phyloP scores from a whole-genome alignment of 1,140 invertebrate species.

The Drosophila grimshawi region DNA sequence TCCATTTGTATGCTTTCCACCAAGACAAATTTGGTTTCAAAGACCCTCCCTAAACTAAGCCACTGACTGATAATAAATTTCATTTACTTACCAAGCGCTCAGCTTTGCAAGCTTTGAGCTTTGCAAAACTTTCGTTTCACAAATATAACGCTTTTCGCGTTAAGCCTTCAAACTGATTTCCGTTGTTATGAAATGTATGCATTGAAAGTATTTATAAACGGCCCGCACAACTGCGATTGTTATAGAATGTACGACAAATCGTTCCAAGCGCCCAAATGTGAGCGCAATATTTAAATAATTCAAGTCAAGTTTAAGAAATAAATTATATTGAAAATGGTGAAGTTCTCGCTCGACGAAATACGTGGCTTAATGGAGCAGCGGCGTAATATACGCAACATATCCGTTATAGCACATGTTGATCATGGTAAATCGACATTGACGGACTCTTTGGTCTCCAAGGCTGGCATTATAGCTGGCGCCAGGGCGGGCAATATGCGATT shows the following conservation, averaged over 20 bases:
- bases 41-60: not conserved
- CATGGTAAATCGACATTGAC: constrained; percentile 99
- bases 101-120: not conserved
- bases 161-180: constrained; percentile 8
- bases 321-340: constrained; percentile 88
- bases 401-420: constrained; percentile 99
- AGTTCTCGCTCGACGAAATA: constrained; percentile 99
- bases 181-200: constrained; percentile 25
- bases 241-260: constrained; percentile 1
- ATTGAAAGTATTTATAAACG: constrained; percentile 20
- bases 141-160: constrained; percentile 2
- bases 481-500: constrained; percentile 99
- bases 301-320: not conserved
- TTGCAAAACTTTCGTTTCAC: not conserved
- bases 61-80: constrained; percentile 20
- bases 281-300: constrained; percentile 16
- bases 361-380: constrained; percentile 99
- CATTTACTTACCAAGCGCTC: not conserved
- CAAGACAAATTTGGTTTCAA: no score
- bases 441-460: constrained; percentile 99
- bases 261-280: constrained; percentile 18
- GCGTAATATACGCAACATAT: constrained; percentile 99
- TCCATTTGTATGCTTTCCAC: no score
- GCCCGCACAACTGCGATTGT: not conserved
- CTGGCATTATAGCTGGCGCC: constrained; percentile 98